Evolutionary conservation across 1,140 invertebrate species (phyloP), one percentile per base, ranked within the genome.

Genomic region (Episyrphus balteatus): DNA sequence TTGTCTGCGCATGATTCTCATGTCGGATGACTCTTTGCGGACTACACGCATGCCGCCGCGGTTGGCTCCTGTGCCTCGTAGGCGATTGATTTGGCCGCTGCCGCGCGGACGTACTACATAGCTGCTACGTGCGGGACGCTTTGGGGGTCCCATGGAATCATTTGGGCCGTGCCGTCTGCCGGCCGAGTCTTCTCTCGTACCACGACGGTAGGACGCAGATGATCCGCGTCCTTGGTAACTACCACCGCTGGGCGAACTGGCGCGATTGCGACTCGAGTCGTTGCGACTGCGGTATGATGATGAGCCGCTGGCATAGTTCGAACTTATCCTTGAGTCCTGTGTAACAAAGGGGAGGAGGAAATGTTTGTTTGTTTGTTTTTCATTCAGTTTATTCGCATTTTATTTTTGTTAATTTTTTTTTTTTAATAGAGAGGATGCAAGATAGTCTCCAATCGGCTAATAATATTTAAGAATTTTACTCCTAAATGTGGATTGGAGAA

Each of bases 1-100:
- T 47, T 66, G 60, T 43, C 55, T 56, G 47, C 63, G 63, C 63
- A 66, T 66, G 21, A 56, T 64, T 42, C 61, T 54, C 52, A 66
- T 48, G 55, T 66, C 63, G 49, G 57, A 59, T 17, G 58, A 57
- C 45, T 66, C 62, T 38, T 46, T 48, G 30, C 62, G 57, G 13
- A 63, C 52, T 48, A 65, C 56, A 38, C 62, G 59, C 57, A 61
- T 56, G 40, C 41, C 26, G 18, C 33, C 51, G 14, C 34, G 34
- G 12, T 5, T 36, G 14, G 34, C 12, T n/a, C 62, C 62, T 51
- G 57, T 56, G 34, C 57, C 56, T n/a, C 62, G 53, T 49, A 62
- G 54, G 21, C 50, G 55, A 33, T n/a, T 58, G 30, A 63, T 61
- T 42, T 62, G 55, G 42, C 63, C 59, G 48, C 55, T 58, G n/a